A percentile compares a stretch with the other conserved stretches of the same genome.
Evolutionary conservation across 2,113 vertebrate genomes (phyloP).

Genomic region (Gadus macrocephalus): DNA sequence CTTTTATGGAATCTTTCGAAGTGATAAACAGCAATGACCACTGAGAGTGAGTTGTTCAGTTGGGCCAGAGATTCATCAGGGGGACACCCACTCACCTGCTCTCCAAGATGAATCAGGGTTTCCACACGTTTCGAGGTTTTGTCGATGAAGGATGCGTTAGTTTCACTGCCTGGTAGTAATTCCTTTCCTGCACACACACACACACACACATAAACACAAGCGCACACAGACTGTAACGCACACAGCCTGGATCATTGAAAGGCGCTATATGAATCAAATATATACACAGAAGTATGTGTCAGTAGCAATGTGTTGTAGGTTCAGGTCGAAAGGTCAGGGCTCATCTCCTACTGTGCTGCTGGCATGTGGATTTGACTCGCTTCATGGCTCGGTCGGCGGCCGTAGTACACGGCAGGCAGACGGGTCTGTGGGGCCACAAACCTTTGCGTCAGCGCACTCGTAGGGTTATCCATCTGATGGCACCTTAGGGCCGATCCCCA

Average conservation of each 20-base stretch:
- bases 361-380: conserved; percentile 58
- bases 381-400: conserved; percentile 65
- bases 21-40: no score
- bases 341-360: conserved; percentile 57
- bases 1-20: no score
- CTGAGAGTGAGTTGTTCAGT: no score
- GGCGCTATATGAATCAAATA: no score
- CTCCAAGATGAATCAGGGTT: conserved; percentile 46
- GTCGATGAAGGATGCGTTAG: conserved; percentile 56
- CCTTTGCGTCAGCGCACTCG: neutral
- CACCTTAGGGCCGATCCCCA: no score
- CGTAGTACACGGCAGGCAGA: conserved; percentile 69
- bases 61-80: no score
- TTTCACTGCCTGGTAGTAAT: conserved; percentile 44
- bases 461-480: neutral
- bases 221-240: no score
- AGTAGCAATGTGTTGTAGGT: no score
- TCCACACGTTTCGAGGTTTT: conserved; percentile 18
- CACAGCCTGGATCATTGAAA: no score
- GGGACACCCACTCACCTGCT: conserved; percentile 37
- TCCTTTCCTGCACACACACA: conserved; percentile 42
- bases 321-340: conserved; percentile 1
- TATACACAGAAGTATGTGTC: no score
- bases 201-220: neutral
- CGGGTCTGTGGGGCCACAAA: conserved; percentile 49